Percentiles rank a stretch among this genome's conserved stretches.
Evolutionary conservation across 2,888 invertebrate species (phyloP).

Genomic region (Zonitis immaculata): DNA sequence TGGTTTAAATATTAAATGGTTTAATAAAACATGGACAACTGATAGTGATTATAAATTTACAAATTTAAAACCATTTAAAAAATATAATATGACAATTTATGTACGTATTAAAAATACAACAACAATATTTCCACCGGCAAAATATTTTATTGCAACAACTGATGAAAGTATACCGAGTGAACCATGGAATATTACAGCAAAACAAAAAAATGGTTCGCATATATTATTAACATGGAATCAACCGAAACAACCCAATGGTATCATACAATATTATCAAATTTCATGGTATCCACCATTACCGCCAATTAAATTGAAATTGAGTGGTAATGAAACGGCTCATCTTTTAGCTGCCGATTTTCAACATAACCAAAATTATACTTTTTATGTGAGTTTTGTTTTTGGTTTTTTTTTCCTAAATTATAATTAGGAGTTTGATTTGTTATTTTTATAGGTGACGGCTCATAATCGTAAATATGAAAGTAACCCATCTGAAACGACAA

Average conservation of each 20-base stretch:
- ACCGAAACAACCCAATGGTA: conserved; percentile 61
- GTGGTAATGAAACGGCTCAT: conserved; percentile 50
- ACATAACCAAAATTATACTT: conserved; percentile 60
- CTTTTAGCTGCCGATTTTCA: conserved; percentile 55
- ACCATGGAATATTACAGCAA: conserved; percentile 62
- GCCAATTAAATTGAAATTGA: conserved; percentile 49
- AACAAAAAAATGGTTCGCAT: conserved; percentile 60
- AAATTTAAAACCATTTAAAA: conserved; percentile 62
- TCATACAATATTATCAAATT: conserved; percentile 59
- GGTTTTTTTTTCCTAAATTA: background rate
- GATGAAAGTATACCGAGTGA: conserved; percentile 66
- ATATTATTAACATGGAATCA: conserved; percentile 66
- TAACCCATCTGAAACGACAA: conserved; percentile 55
- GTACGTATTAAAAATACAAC: conserved; percentile 57
- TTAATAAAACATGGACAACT: conserved; percentile 60
- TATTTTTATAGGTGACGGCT: conserved; percentile 57
- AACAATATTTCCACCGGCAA: conserved; percentile 59
- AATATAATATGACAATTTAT: conserved; percentile 77
- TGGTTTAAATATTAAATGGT: conserved; percentile 52
- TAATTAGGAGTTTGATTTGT: conserved; percentile 9
- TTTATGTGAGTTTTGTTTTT: conserved; percentile 58
- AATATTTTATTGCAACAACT: conserved; percentile 60
- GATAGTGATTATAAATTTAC: conserved; percentile 59
- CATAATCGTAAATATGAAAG: conserved; percentile 61
- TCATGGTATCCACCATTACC: conserved; percentile 61